Percentiles rank a stretch among this genome's conserved stretches.
These are phyloP conservation scores for Ladona fulva DNA, from an alignment of 1,140 invertebrate species.

Conservation along the genomic window DNA sequence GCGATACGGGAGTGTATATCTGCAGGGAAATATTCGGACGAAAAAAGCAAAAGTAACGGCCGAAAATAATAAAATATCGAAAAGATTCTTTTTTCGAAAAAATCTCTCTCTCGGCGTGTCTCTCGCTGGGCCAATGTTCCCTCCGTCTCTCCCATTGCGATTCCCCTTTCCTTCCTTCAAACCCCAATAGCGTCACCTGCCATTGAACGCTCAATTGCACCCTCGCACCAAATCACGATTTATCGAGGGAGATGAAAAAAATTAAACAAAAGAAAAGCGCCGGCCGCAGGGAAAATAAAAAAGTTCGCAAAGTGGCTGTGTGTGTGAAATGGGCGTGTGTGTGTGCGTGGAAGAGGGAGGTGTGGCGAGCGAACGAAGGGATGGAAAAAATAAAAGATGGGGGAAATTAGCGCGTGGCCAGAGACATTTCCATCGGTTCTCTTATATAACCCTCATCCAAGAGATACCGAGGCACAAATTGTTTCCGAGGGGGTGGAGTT, in stretches of 20 bases:
- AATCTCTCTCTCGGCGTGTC: no score
- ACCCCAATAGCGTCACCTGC: not conserved
- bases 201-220: not conserved
- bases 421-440: no score
- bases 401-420: no score
- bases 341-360: not conserved
- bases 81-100: no score
- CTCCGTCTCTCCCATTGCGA: not conserved
- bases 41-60: no score
- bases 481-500: no score
- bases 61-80: no score
- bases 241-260: constrained; percentile 1
- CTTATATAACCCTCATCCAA: no score
- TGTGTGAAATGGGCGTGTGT: not conserved
- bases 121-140: not conserved
- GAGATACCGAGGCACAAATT: no score
- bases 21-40: no score
- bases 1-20: no score
- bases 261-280: not conserved
- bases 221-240: not conserved
- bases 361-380: no score
- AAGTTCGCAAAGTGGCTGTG: not conserved
- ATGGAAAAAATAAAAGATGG: not conserved
- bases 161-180: not conserved
- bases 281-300: not conserved